phyloP scores from a whole-genome alignment of 2,888 invertebrate species.

The Apamea anceps region DNA sequence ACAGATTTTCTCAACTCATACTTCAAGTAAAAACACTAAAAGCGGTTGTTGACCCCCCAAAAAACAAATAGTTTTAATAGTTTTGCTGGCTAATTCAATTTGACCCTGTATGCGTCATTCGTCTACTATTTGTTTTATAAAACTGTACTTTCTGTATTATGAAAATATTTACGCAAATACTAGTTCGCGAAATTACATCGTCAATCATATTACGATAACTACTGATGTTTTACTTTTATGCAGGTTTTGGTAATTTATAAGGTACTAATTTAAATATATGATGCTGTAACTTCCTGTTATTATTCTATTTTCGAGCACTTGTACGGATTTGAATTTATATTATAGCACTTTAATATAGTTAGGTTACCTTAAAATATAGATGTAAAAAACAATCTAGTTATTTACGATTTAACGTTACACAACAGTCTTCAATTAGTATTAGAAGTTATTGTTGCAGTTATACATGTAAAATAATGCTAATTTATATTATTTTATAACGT shows the following conservation, averaged over 20 bases:
- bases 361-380: slow-evolving; percentile 46
- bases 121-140: slow-evolving; percentile 2
- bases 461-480: slow-evolving; percentile 51
- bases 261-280: slow-evolving; percentile 50
- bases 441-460: slow-evolving; percentile 57
- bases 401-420: slow-evolving; percentile 48
- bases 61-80: neutral
- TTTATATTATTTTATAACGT: slow-evolving; percentile 58
- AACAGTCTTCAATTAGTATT: slow-evolving; percentile 61
- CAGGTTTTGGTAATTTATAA: slow-evolving; percentile 60
- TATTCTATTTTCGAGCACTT: slow-evolving; percentile 54
- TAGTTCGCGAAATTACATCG: slow-evolving; percentile 28
- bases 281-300: slow-evolving; percentile 53
- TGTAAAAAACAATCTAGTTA: slow-evolving; percentile 48
- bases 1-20: neutral
- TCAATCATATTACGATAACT: slow-evolving; percentile 11
- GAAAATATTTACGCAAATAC: slow-evolving; percentile 8
- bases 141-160: slow-evolving; percentile 3
- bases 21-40: neutral
- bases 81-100: neutral
- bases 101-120: neutral
- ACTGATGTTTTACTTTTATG: slow-evolving; percentile 40
- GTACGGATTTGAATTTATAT: slow-evolving; percentile 61
- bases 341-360: slow-evolving; percentile 58
- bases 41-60: neutral